Evolutionary conservation across 2,113 vertebrate species (phyloP).

Genomic region (Periophthalmus modestus): DNA sequence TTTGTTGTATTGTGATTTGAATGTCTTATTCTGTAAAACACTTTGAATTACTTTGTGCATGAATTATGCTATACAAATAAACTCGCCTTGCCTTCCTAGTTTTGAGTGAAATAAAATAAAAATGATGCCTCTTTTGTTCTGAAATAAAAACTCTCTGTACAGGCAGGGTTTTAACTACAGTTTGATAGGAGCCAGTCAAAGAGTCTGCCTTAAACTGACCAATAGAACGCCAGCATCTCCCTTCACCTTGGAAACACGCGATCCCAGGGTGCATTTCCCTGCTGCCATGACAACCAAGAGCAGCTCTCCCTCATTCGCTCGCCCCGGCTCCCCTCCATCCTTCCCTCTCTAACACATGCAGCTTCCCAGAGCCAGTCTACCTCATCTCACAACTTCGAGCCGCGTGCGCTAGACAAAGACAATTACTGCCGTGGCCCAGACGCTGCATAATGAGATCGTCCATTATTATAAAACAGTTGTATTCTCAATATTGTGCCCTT

Average conservation of each 20-base stretch:
- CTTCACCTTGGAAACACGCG: constrained; percentile 73
- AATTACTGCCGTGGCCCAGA: constrained; percentile 43
- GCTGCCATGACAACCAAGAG: constrained; percentile 74
- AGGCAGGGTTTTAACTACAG: constrained; percentile 38
- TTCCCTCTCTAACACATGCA: constrained; percentile 26
- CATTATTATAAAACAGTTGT: background rate
- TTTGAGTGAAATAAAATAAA: background rate
- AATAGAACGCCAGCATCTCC: constrained; percentile 63
- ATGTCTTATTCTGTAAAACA: too few relatives aligned
- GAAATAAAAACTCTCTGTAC: constrained; percentile 52
- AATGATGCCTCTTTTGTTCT: constrained; percentile 36
- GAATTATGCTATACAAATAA: too few relatives aligned
- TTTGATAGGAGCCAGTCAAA: constrained; percentile 58
- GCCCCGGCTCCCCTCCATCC: constrained; percentile 22
- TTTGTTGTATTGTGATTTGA: too few relatives aligned
- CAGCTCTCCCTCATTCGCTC: constrained; percentile 59
- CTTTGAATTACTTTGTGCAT: too few relatives aligned
- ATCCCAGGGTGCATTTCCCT: constrained; percentile 75
- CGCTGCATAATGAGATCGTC: background rate
- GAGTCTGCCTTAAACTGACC: constrained; percentile 58
- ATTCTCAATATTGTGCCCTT: background rate
- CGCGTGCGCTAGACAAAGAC: constrained; percentile 60
- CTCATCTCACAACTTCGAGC: constrained; percentile 58
- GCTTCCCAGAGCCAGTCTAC: constrained; percentile 57
- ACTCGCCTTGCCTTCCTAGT: too few relatives aligned